A percentile compares a stretch with the other conserved stretches of the same genome.
phyloP scores from a whole-genome alignment of 1,140 invertebrate genomes.

The Telenomus remus region DNA sequence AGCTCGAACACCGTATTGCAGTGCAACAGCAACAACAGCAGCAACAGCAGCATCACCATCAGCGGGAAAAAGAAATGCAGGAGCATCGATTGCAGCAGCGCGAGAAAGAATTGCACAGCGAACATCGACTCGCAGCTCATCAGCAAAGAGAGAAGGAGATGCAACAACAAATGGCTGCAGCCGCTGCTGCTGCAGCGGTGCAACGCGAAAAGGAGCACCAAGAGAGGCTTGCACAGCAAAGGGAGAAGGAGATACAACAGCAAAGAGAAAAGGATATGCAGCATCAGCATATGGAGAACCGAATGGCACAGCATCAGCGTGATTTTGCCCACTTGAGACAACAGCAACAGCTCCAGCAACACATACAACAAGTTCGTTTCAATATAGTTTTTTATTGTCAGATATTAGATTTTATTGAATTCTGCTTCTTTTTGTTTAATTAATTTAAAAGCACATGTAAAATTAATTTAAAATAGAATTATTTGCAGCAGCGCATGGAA shows the following conservation, averaged over 20 bases:
- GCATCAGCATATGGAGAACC: conserved; percentile 64
- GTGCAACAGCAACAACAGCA: conserved; percentile 62
- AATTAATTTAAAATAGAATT: conserved; percentile 34
- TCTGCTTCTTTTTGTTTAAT: too few species aligned
- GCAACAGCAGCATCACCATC: conserved; percentile 67
- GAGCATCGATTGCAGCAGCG: conserved; percentile 65
- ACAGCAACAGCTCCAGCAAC: conserved; percentile 69
- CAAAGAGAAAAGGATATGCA: conserved; percentile 68
- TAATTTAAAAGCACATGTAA: not conserved
- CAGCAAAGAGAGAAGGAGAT: conserved; percentile 71
- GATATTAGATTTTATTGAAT: not conserved
- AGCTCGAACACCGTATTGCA: conserved; percentile 67
- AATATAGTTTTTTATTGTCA: conserved; percentile 1
- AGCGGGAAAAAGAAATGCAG: conserved; percentile 69
- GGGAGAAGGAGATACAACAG: conserved; percentile 65
- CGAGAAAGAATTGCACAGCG: conserved; percentile 64
- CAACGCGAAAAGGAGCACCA: conserved; percentile 67
- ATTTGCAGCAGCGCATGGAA: conserved; percentile 71
- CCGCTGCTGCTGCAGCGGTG: conserved; percentile 59
- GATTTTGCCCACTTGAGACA: conserved; percentile 65
- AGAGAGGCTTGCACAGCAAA: conserved; percentile 66
- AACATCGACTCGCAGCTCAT: conserved; percentile 65
- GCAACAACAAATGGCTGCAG: conserved; percentile 68
- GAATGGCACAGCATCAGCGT: conserved; percentile 66
- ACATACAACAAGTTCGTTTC: conserved; percentile 59